Conservation (phyloP, 30 jellyfish, hydroid and myxozoan genomes). For the Pelagia noctiluca region DNA sequence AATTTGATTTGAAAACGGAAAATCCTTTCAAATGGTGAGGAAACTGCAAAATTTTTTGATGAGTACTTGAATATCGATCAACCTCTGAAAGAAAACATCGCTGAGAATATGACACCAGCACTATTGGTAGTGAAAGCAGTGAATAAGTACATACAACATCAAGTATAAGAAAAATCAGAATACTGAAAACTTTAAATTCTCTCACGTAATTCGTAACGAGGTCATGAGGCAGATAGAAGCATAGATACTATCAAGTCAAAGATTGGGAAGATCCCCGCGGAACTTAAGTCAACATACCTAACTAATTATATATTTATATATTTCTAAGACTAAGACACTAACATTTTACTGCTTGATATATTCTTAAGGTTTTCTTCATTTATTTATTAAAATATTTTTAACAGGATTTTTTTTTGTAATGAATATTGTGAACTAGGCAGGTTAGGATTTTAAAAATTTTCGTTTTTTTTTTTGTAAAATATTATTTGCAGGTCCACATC, state of each 20-base stretch:
- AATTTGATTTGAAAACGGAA: slow-evolving; percentile 26
- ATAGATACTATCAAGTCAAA: slow-evolving; percentile 5
- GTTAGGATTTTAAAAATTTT: too few species aligned
- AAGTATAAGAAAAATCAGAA: not conserved
- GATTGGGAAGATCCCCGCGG: not conserved
- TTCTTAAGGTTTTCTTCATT: too few species aligned
- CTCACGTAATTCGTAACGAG: not conserved
- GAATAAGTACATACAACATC: not conserved
- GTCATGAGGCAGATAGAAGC: slow-evolving; percentile 28
- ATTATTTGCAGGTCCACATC: too few species aligned
- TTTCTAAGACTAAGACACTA: too few species aligned
- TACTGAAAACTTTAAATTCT: not conserved
- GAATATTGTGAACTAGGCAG: too few species aligned
- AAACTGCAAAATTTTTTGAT: slow-evolving; percentile 34
- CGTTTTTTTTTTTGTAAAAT: too few species aligned
- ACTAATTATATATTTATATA: not conserved
- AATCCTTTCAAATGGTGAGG: slow-evolving; percentile 56
- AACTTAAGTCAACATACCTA: slow-evolving; percentile 8
- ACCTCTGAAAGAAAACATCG: not conserved
- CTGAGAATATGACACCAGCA: slow-evolving; percentile 4
- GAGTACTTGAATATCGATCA: slow-evolving; percentile 9
- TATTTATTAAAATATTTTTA: too few species aligned
- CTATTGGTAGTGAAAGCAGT: not conserved
- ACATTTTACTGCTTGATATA: too few species aligned
- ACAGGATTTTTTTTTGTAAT: too few species aligned